Conservation (phyloP, 1,140 invertebrate genomes). For the Laupala kohalensis region DNA sequence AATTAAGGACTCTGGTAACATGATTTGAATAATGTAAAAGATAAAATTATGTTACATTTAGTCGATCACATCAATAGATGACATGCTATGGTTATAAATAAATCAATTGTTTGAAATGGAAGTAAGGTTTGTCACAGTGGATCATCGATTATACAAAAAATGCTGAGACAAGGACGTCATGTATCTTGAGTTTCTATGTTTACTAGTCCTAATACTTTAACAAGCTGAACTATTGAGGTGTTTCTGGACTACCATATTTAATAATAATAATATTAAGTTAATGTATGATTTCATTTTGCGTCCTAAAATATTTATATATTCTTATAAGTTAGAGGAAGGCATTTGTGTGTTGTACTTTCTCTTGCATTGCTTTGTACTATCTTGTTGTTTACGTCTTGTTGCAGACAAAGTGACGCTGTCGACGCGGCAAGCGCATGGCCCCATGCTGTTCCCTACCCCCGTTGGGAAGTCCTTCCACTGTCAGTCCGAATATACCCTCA, state of each 20-base stretch:
- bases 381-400: slow-evolving; percentile 11
- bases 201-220: background rate
- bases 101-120: too few species aligned
- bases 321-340: background rate
- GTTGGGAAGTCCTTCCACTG: slow-evolving; percentile 73
- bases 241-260: background rate
- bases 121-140: too few species aligned
- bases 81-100: too few species aligned
- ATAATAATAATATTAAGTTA: background rate
- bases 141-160: too few species aligned
- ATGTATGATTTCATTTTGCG: background rate
- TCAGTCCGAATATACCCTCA: slow-evolving; percentile 45
- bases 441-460: slow-evolving; percentile 64
- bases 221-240: background rate
- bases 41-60: too few species aligned
- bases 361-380: background rate
- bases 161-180: too few species aligned
- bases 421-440: slow-evolving; percentile 38
- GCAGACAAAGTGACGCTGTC: slow-evolving; percentile 37
- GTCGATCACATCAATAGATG: too few species aligned
- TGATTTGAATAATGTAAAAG: too few species aligned
- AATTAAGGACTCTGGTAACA: too few species aligned
- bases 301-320: background rate
- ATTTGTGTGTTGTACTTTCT: background rate
- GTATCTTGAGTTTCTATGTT: too few species aligned